These are phyloP conservation scores for Trachymyrmex cornetzi DNA, from an alignment of 1,140 invertebrate genomes.

Conservation along the genomic window DNA sequence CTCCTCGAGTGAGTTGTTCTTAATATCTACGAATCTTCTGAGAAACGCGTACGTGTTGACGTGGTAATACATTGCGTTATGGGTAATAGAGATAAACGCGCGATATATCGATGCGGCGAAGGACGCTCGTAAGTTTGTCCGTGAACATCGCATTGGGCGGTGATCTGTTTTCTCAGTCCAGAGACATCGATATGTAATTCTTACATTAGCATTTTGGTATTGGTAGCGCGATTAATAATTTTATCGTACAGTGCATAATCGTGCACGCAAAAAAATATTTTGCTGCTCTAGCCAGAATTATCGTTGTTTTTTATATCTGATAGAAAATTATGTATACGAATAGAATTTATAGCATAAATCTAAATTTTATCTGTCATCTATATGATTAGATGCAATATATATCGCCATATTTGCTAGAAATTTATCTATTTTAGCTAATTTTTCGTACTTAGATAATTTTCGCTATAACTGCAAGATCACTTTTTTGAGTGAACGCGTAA, in stretches of 20 bases:
- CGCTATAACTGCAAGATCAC: too few relatives aligned
- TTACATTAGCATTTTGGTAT: slow-evolving; percentile 27
- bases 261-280: not conserved
- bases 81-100: slow-evolving; percentile 16
- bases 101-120: slow-evolving; percentile 65
- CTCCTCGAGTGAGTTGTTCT: slow-evolving; percentile 26
- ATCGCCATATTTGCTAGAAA: too few relatives aligned
- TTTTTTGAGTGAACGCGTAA: not conserved
- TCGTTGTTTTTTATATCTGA: too few relatives aligned
- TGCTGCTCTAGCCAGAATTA: too few relatives aligned
- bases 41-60: slow-evolving; percentile 54
- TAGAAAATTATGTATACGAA: too few relatives aligned
- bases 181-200: slow-evolving; percentile 9
- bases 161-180: slow-evolving; percentile 64
- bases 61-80: slow-evolving; percentile 61
- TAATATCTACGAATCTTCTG: slow-evolving; percentile 22
- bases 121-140: slow-evolving; percentile 71
- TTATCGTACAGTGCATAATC: not conserved
- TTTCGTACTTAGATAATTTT: too few relatives aligned
- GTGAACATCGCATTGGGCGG: slow-evolving; percentile 40
- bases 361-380: too few relatives aligned
- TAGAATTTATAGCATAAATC: too few relatives aligned
- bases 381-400: too few relatives aligned
- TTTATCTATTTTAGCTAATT: too few relatives aligned
- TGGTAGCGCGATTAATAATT: slow-evolving; percentile 25